Base-by-base conservation (phyloP, 1,140 invertebrate genomes). In the Aricia agestis region DNA sequence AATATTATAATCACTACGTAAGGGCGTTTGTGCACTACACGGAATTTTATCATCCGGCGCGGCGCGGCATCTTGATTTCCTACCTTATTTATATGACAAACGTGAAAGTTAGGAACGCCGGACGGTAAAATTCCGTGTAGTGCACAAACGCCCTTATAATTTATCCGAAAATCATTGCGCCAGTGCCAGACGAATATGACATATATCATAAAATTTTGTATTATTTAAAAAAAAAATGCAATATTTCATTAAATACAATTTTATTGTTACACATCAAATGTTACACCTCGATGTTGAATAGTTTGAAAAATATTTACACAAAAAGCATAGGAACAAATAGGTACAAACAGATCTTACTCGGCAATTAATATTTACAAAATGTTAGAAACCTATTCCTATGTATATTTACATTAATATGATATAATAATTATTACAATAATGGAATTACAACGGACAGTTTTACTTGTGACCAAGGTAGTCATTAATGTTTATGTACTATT, bases 221-320 rank as follows among this genome's bases (percentile, higher is more conserved):
- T 6, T 0, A 7, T 7, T 36, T 32, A 32, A 52, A 52, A 15
- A 63, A 63, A 63, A 63, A 63, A 63, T 17, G 7, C n/a, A 19
- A 11, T 63, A 63, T 63, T 63, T 63, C 25, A n/a, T n/a, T n/a
- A n/a, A n/a, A 63, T 19, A 63, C 59, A 63, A 63, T 25, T 63
- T 19, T 63, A 63, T 63, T 63, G 18, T 63, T 63, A 63, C 59
- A 63, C 59, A 63, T 63, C 17, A 19, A 19, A 18, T 63, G 19
- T 19, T 19, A 63, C 18, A 63, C 18, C 59, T 19, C 59, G 18
- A 63, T 63, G 10, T 63, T 19, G 19, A 18, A 18, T 25, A 19
- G 6, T 11, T n/a, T 63, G 59, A 63, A 63, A 63, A 63, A 19
- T 63, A 63, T 63, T 63, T 63, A 63, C 59, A 63, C 59, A 63